Evolutionary conservation across 2,113 vertebrate genomes (phyloP).

Genomic region (Marcusenius ussheri): DNA sequence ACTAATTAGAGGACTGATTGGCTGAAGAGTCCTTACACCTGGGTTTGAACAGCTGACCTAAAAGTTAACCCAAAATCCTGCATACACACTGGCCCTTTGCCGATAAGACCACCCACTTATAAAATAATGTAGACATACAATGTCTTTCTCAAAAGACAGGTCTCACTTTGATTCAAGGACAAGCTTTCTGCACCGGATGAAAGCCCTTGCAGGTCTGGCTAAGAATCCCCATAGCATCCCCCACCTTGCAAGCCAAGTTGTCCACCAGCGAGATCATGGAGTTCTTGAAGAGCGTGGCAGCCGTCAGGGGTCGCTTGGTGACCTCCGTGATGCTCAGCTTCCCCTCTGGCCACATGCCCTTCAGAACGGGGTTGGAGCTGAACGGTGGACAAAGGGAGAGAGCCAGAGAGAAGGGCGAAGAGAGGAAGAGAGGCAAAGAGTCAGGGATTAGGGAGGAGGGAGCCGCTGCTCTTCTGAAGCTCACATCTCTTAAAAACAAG

Average conservation of each 20-base stretch:
- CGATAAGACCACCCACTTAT: neutral
- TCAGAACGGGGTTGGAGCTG: constrained; percentile 87
- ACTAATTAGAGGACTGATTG: neutral
- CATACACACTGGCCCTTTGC: neutral
- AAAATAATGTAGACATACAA: neutral
- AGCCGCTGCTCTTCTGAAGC: neutral
- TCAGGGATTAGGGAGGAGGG: neutral
- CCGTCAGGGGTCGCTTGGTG: constrained; percentile 89
- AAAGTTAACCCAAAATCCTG: neutral
- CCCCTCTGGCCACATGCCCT: constrained; percentile 95
- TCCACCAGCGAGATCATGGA: constrained; percentile 96
- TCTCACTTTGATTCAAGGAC: neutral
- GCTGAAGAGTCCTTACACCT: neutral
- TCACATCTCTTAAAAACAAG: neutral
- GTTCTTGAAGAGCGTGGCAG: constrained; percentile 90
- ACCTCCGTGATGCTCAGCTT: constrained; percentile 96
- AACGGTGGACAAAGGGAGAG: constrained; percentile 14
- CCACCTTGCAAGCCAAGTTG: constrained; percentile 91
- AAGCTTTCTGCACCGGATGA: neutral
- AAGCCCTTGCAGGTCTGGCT: neutral
- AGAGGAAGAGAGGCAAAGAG: too few relatives aligned
- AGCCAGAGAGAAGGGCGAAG: neutral
- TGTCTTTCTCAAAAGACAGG: neutral
- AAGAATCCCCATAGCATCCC: neutral
- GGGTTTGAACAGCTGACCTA: neutral